Conservation (phyloP, 2,113 vertebrate species). For the Sclerurus mexicanus region DNA sequence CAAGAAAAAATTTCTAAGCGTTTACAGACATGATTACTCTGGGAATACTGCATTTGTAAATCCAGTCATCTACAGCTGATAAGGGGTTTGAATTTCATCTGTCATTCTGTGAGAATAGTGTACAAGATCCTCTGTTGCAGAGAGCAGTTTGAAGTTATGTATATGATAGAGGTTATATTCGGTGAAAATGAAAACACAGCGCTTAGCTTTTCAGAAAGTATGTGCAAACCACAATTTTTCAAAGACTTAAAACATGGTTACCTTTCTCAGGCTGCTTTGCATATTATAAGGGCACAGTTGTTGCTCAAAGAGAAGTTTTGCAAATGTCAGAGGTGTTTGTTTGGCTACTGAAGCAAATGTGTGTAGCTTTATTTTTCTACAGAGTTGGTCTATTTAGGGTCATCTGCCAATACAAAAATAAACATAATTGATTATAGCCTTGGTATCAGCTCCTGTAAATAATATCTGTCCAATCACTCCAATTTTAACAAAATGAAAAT, state of each 20-base stretch:
- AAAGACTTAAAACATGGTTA: neutral
- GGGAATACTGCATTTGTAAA: neutral
- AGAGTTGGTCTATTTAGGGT: neutral
- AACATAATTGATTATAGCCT: neutral
- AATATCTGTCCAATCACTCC: neutral
- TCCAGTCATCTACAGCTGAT: neutral
- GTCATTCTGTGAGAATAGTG: neutral
- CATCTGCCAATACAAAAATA: neutral
- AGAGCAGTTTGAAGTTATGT: neutral
- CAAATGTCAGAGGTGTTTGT: accelerated
- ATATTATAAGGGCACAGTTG: neutral
- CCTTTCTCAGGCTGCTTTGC: neutral
- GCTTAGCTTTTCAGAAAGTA: neutral
- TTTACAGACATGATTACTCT: neutral
- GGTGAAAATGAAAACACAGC: neutral
- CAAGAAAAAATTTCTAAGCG: neutral
- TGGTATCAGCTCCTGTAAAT: neutral
- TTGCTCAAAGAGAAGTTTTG: neutral
- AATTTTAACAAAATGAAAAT: neutral
- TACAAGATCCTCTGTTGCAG: neutral
- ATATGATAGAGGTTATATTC: neutral
- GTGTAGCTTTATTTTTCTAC: neutral
- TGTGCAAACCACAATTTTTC: neutral
- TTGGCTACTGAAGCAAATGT: neutral
- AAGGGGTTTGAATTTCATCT: neutral